These are phyloP conservation scores for Jaculus jaculus DNA, from an alignment of 2,113 vertebrate species.

Conservation along the genomic window DNA sequence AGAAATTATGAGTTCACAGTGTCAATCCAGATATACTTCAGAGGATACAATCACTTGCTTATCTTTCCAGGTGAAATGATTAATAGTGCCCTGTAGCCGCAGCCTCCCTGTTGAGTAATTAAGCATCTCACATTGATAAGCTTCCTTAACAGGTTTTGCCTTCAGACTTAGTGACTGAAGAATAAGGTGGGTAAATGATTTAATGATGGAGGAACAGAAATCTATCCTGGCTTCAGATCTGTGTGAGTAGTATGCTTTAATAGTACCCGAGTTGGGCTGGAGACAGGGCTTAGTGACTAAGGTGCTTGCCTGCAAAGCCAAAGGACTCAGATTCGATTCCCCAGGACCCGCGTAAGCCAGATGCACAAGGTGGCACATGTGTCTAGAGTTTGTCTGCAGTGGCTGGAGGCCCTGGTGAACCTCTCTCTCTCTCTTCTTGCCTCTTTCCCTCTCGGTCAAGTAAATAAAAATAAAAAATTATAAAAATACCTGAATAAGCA, in stretches of 20 bases:
- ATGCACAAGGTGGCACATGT: too few species aligned
- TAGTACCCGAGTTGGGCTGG: not conserved
- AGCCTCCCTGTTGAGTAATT: not conserved
- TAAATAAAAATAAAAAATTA: too few species aligned
- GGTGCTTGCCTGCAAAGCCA: too few species aligned
- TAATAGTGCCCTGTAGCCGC: not conserved
- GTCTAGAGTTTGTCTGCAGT: too few species aligned
- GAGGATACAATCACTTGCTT: not conserved
- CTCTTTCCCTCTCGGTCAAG: too few species aligned
- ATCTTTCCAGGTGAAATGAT: not conserved
- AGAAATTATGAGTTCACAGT: not conserved
- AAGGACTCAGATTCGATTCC: too few species aligned
- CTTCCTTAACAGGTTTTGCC: not conserved
- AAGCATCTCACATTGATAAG: not conserved
- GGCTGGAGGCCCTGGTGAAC: too few species aligned
- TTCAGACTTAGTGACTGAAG: not conserved
- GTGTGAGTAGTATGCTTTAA: not conserved
- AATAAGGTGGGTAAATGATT: not conserved
- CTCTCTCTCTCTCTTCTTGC: too few species aligned
- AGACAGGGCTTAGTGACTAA: too few species aligned
- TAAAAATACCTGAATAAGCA: too few species aligned
- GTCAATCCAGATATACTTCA: not conserved
- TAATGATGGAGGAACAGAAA: not conserved
- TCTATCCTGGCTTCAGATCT: not conserved
- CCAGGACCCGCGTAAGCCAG: too few species aligned